Percentiles rank a stretch among this genome's conserved stretches.
Evolutionary conservation across 2,113 vertebrate species (phyloP).

Genomic region (Corapipo altera): DNA sequence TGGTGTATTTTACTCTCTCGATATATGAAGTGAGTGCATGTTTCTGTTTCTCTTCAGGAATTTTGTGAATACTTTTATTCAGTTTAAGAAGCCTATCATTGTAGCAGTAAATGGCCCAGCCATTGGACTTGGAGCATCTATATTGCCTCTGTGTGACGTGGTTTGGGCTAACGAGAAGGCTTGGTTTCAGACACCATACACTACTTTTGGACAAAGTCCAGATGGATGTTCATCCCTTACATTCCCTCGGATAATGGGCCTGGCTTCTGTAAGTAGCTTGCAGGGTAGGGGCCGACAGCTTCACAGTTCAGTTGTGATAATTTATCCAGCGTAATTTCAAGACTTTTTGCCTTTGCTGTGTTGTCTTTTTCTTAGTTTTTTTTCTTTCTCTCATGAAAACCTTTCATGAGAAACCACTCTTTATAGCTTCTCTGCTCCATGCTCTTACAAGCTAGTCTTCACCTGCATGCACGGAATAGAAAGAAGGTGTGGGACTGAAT

Average conservation of each 20-base stretch:
- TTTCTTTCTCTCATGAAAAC: not conserved
- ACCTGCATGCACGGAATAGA: not conserved
- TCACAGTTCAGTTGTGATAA: not conserved
- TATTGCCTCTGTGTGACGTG: slow-evolving; percentile 95
- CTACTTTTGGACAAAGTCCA: slow-evolving; percentile 93
- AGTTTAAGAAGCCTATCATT: slow-evolving; percentile 98
- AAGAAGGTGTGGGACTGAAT: not conserved
- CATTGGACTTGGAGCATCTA: slow-evolving; percentile 91
- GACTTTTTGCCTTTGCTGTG: not conserved
- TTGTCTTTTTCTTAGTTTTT: not conserved
- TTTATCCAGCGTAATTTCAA: not conserved
- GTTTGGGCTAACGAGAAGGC: slow-evolving; percentile 99
- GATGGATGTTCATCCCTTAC: slow-evolving; percentile 94
- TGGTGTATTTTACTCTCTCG: slow-evolving; percentile 9
- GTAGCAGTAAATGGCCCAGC: slow-evolving; percentile 96
- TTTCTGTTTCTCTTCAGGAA: slow-evolving; percentile 80
- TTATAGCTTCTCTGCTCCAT: not conserved
- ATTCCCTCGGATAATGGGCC: slow-evolving; percentile 95
- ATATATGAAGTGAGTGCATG: slow-evolving; percentile 45
- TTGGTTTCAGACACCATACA: slow-evolving; percentile 98
- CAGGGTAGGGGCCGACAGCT: slow-evolving; percentile 13
- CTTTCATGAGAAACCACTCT: not conserved
- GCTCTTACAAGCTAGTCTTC: not conserved
- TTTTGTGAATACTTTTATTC: slow-evolving; percentile 97
- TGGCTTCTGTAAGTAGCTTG: slow-evolving; percentile 89